Evolutionary conservation across 2,888 invertebrate genomes (phyloP), one percentile per base, ranked within the genome.

Genomic region (Opisthograptis luteolata): DNA sequence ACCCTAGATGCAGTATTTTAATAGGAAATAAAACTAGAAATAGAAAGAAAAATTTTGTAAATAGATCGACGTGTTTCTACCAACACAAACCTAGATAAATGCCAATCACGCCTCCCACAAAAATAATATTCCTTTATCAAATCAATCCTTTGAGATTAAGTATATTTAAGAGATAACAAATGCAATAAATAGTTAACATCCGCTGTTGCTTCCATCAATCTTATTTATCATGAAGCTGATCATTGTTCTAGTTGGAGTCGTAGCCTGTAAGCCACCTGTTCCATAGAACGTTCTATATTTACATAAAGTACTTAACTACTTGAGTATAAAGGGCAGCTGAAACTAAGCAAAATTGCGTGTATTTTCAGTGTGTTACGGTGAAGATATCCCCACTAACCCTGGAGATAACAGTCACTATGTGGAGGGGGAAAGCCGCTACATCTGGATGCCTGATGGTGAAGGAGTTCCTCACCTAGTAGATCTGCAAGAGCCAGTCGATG

Each of bases 401-500:
- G 82, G 84, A 15, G 85, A 87, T 51, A 89, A 89, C 51, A 85
- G 83, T 48, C 76, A 84, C 62, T 89, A 88, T 65, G 80, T 84
- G 2, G 87, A 87, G 58, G 88, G 88, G 0, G 70, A 75, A 37
- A 87, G 86, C 59, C 82, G 81, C 1, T 90, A 84, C 62, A 73
- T 89, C 41, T 89, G 87, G 87, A 86, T 89, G 78, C 81, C 85
- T 1, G 81, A 89, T 63, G 78, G 80, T n/a, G 70, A 84, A 0
- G 85, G 81, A 1, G 63, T 62, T 0, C 80, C 83, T 0, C 66
- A 72, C 0, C 67, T 90, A 1, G 84, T 87, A 3, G 88, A 90
- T 56, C 64, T 89, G 1, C 56, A 75, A 0, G 75, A 67, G 7
- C 76, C 75, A 0, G 73, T 73, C 0, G 67, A 79, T 12, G 55